Evolutionary conservation across 2,113 vertebrate species (phyloP).

Genomic region (Reinhardtius hippoglossoides): DNA sequence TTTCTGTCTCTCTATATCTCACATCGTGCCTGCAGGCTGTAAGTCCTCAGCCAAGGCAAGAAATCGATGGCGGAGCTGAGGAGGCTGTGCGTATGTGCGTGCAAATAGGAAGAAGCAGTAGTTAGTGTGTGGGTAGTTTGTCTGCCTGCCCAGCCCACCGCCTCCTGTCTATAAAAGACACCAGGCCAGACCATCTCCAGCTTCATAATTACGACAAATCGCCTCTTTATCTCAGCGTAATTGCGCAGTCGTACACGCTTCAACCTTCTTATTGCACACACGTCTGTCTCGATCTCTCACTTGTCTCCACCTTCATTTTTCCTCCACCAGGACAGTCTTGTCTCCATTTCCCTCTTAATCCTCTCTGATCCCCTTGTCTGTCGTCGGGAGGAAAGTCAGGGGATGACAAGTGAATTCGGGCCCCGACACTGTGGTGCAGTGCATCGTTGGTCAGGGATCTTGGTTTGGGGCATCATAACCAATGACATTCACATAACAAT

Average conservation of each 20-base stretch:
- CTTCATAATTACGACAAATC: slow-evolving; percentile 73
- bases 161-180: slow-evolving; percentile 54
- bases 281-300: slow-evolving; percentile 4
- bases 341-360: slow-evolving; percentile 16
- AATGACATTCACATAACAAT: slow-evolving; percentile 24
- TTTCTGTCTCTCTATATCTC: slow-evolving; percentile 27
- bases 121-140: slow-evolving; percentile 61
- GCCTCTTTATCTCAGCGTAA: slow-evolving; percentile 63
- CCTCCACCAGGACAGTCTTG: background rate
- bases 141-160: slow-evolving; percentile 56
- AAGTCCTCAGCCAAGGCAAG: slow-evolving; percentile 59
- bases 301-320: slow-evolving; percentile 8
- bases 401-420: slow-evolving; percentile 22
- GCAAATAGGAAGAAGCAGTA: slow-evolving; percentile 46
- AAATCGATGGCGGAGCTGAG: slow-evolving; percentile 62
- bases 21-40: slow-evolving; percentile 52
- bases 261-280: background rate
- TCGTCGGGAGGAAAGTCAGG: slow-evolving; percentile 24
- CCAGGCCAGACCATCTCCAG: slow-evolving; percentile 35
- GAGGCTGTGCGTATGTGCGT: slow-evolving; percentile 27
- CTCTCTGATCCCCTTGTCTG: slow-evolving; percentile 8
- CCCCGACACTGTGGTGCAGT: background rate
- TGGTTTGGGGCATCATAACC: slow-evolving; percentile 22
- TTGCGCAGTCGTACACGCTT: slow-evolving; percentile 27
- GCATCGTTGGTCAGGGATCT: slow-evolving; percentile 6